Base-by-base conservation (phyloP, 1,140 invertebrate species). In the Aleiodes sp. region DNA sequence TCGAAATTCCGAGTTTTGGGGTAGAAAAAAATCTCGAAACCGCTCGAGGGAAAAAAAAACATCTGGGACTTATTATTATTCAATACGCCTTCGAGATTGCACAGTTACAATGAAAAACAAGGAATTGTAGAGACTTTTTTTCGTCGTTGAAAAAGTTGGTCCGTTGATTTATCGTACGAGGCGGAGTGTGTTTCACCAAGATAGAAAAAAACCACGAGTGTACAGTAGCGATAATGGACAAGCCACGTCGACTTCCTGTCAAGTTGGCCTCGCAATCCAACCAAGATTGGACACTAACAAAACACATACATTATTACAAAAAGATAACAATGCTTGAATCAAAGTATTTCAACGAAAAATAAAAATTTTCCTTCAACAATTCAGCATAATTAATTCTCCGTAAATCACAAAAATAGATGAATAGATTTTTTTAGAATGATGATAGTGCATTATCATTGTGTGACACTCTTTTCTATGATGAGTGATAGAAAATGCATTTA, bases 151-250 rank as follows among this genome's bases (percentile, higher is more conserved):
- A 33, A 14, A 4, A 60, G 31, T 14, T 60, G n/a, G n/a, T 60
- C 29, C 10, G 31, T n/a, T 16, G 26, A 52, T 52, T 57, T 56
- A 33, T 33, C 46, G 41, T 59, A 2, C 57, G 29, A 31, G 28
- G 14, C 31, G 57, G 80, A 78, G 78, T 80, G 78, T 80, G 80
- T 82, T 81, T 83, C 76, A 74, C 71, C 70, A 74, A 77, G 82
- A 84, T 84, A 68, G 52, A 41, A 31, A 26, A 56, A 59, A 59
- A 31, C 56, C 56, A 59, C 65, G 72, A 80, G 74, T 78, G 75
- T 73, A 76, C 72, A 57, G 70, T 75, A 60, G 70, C 60, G 80
- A 83, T 82, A 82, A 74, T 75, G 74, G 28, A 67, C 69, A 65
- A 41, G 72, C 65, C 68, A 33, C 41, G 68, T 56, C 70, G 70